phyloP scores from a whole-genome alignment of 23 tunicate genomes.

The Phallusia fumigata region DNA sequence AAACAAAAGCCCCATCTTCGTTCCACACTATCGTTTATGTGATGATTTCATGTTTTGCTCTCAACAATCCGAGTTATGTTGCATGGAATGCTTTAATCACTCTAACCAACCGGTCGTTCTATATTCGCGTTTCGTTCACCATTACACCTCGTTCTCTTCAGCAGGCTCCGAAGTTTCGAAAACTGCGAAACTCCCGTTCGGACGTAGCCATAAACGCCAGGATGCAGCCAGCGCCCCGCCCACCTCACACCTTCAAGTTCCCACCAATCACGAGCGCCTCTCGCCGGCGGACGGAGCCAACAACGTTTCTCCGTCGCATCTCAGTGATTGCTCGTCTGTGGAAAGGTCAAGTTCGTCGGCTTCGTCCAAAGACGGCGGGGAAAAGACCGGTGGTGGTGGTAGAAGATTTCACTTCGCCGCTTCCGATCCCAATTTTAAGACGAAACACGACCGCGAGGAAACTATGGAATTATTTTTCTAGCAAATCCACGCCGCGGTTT shows the following conservation, averaged over 20 bases:
- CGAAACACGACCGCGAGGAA: conserved; percentile 1
- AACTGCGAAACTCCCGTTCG: not conserved
- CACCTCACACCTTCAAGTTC: conserved; percentile 10
- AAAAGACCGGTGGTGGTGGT: not conserved
- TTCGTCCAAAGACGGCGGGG: not conserved
- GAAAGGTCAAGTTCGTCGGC: not conserved
- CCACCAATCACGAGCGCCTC: conserved; percentile 1
- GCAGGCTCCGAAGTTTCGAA: not conserved
- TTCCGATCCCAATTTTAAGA: not conserved
- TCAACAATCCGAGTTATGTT: not conserved
- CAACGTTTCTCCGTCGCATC: not conserved
- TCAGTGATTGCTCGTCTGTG: not conserved
- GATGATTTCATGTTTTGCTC: not conserved
- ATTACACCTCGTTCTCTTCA: not conserved
- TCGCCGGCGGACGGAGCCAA: not conserved
- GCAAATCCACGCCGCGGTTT: not conserved
- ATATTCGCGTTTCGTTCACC: too few species aligned
- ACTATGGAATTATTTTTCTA: not conserved
- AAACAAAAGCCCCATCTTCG: too few species aligned
- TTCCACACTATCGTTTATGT: too few species aligned
- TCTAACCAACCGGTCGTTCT: not conserved
- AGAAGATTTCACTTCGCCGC: not conserved
- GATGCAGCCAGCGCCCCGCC: not conserved
- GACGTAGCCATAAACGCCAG: not conserved
- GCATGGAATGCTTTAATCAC: conserved; percentile 2